These are phyloP conservation scores for Spongia lamella DNA, from an alignment of 37 sponge, comb jelly and placozoan genomes.

Conservation along the genomic window DNA sequence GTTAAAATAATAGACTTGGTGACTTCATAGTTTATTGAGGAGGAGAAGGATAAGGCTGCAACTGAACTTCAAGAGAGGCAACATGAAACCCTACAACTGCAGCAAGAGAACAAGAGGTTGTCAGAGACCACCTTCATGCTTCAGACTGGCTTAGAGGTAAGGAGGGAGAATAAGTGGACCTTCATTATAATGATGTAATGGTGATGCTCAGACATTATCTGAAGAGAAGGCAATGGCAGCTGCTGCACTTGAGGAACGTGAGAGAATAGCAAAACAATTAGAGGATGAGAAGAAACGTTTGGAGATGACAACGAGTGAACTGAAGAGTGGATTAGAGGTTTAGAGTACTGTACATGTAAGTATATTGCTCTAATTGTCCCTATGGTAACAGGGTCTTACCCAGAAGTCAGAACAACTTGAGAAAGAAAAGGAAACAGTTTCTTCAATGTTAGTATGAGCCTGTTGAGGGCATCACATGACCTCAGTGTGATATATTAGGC, in stretches of 20 bases:
- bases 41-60: too few species aligned
- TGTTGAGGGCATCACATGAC: background rate
- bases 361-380: background rate
- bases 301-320: slow-evolving; percentile 60
- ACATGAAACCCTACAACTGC: too few species aligned
- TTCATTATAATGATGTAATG: background rate
- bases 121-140: slow-evolving; percentile 34
- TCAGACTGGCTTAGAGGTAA: slow-evolving; percentile 60
- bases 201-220: slow-evolving; percentile 25
- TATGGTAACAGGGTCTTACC: slow-evolving; percentile 46
- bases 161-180: too few species aligned
- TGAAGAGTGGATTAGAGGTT: slow-evolving; percentile 73
- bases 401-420: slow-evolving; percentile 47
- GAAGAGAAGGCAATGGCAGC: slow-evolving; percentile 68
- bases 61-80: too few species aligned
- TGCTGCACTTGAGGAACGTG: slow-evolving; percentile 73
- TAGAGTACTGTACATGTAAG: background rate
- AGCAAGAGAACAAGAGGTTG: too few species aligned
- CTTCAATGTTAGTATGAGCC: slow-evolving; percentile 26
- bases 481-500: slow-evolving; percentile 30
- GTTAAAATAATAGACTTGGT: too few species aligned
- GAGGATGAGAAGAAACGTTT: slow-evolving; percentile 87
- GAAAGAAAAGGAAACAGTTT: slow-evolving; percentile 49
- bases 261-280: slow-evolving; percentile 74
- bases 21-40: too few species aligned